These are phyloP conservation scores for Trilocha varians DNA, from an alignment of 2,888 invertebrate genomes.

Conservation along the genomic window DNA sequence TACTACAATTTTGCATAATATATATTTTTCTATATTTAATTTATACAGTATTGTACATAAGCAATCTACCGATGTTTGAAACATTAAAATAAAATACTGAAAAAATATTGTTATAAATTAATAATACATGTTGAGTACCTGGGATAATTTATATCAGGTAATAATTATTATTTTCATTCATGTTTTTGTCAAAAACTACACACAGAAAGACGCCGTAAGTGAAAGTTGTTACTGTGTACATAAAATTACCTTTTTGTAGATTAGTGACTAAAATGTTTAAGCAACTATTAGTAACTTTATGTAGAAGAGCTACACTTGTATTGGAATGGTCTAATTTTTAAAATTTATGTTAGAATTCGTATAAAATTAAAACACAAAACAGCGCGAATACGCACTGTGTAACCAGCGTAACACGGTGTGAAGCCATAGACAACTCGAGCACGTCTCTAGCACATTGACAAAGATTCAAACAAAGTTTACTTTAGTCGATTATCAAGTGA, in stretches of 20 bases:
- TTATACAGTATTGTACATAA: too few relatives aligned
- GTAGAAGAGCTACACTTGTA: conserved; percentile 5
- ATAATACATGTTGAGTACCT: too few relatives aligned
- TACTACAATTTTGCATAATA: too few relatives aligned
- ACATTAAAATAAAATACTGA: too few relatives aligned
- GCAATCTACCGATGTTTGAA: too few relatives aligned
- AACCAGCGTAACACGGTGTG: too few relatives aligned
- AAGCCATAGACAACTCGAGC: too few relatives aligned
- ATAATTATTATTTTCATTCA: neutral
- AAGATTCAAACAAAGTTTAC: neutral
- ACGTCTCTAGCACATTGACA: too few relatives aligned
- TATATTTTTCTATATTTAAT: too few relatives aligned
- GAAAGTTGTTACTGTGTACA: conserved; percentile 33
- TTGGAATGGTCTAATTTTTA: conserved; percentile 12
- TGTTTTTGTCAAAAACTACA: conserved; percentile 10
- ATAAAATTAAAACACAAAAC: conserved; percentile 21
- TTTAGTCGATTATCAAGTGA: neutral
- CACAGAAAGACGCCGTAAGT: conserved; percentile 28
- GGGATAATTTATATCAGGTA: too few relatives aligned
- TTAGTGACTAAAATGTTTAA: conserved; percentile 2
- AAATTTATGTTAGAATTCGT: conserved; percentile 7
- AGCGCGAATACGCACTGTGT: conserved; percentile 26
- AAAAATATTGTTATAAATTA: too few relatives aligned
- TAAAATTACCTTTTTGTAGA: conserved; percentile 11
- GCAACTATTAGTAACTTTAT: conserved; percentile 6